A percentile compares a stretch with the other conserved stretches of the same genome.
phyloP scores from a whole-genome alignment of 2,113 vertebrate genomes.

The Nothobranchius kuhntae region DNA sequence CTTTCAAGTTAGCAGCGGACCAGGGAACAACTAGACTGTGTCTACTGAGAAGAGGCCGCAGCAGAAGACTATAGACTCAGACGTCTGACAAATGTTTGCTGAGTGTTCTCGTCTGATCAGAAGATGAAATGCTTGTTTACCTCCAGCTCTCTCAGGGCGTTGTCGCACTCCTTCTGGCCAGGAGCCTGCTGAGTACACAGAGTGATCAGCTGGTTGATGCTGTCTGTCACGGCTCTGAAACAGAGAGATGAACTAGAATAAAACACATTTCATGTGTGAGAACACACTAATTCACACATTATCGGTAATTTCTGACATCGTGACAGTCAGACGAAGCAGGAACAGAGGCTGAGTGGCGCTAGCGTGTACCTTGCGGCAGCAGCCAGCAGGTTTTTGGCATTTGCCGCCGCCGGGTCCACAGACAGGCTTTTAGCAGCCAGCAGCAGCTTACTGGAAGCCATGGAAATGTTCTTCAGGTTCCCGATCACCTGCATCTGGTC shows the following conservation, averaged over 20 bases:
- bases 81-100: background rate
- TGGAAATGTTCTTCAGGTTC: constrained; percentile 99
- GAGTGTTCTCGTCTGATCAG: constrained; percentile 1
- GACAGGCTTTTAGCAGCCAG: constrained; percentile 96
- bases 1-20: background rate
- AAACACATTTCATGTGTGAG: background rate
- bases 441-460: constrained; percentile 97
- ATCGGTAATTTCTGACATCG: no score
- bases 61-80: background rate
- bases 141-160: constrained; percentile 96
- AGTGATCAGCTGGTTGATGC: constrained; percentile 97
- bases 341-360: no score
- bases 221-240: constrained; percentile 95
- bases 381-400: constrained; percentile 94
- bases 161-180: constrained; percentile 98
- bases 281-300: background rate
- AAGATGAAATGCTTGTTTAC: constrained; percentile 66
- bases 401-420: constrained; percentile 95
- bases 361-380: constrained; percentile 90
- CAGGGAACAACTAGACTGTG: background rate
- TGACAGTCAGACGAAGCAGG: no score
- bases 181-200: constrained; percentile 97
- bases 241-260: constrained; percentile 5
- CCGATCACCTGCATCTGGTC: constrained; percentile 98
- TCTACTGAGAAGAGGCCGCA: background rate